phyloP scores from a whole-genome alignment of 2,888 invertebrate genomes.

The Lottia gigantea region DNA sequence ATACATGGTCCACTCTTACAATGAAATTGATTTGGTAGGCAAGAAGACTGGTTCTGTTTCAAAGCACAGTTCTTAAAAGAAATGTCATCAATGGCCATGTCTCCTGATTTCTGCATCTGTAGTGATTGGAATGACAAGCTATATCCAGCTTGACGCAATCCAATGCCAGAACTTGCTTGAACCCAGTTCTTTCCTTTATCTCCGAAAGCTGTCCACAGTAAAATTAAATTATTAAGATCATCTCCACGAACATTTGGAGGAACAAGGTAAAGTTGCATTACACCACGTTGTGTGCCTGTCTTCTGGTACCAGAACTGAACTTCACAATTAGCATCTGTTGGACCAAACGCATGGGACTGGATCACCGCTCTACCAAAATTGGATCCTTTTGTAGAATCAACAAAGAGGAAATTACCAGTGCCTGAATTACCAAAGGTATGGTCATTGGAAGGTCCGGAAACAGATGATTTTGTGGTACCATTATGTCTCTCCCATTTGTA shows the following conservation, averaged over 20 bases:
- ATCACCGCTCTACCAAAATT: slow-evolving; percentile 45
- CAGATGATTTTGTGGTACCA: slow-evolving; percentile 42
- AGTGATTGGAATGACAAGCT: slow-evolving; percentile 54
- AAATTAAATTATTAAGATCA: slow-evolving; percentile 29
- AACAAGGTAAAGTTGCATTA: slow-evolving; percentile 40
- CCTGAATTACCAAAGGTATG: slow-evolving; percentile 48
- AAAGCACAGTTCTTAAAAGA: slow-evolving; percentile 47
- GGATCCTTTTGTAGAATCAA: slow-evolving; percentile 49
- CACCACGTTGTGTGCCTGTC: slow-evolving; percentile 35
- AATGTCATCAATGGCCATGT: slow-evolving; percentile 63
- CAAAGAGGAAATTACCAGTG: slow-evolving; percentile 57
- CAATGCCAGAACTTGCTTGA: slow-evolving; percentile 47
- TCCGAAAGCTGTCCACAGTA: slow-evolving; percentile 48
- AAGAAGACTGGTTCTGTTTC: slow-evolving; percentile 27
- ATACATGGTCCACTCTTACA: slow-evolving; percentile 54
- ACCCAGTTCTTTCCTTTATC: slow-evolving; percentile 50
- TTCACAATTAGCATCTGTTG: slow-evolving; percentile 46
- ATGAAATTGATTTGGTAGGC: slow-evolving; percentile 49
- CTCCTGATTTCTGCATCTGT: slow-evolving; percentile 37
- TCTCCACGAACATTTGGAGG: slow-evolving; percentile 40
- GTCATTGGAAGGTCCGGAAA: slow-evolving; percentile 53
- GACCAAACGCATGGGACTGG: slow-evolving; percentile 49
- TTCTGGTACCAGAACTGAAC: slow-evolving; percentile 50
- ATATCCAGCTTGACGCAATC: slow-evolving; percentile 45
- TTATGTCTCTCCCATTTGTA: slow-evolving; percentile 53